These are phyloP conservation scores for Carassius carassius DNA, from an alignment of 2,113 vertebrate species.

Conservation along the genomic window DNA sequence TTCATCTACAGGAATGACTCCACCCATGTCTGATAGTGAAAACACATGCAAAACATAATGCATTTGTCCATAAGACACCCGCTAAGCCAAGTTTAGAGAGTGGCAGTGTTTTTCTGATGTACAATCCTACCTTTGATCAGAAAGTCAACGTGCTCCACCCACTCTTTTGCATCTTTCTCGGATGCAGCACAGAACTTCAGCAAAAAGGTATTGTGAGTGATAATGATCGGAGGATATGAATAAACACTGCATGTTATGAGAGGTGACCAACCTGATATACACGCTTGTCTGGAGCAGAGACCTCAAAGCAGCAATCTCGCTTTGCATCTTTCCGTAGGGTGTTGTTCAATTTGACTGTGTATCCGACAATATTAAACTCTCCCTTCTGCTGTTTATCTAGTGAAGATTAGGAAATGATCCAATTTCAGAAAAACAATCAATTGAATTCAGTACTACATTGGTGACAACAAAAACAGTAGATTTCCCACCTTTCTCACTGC, in stretches of 20 bases:
- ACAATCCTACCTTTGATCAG: constrained; percentile 85
- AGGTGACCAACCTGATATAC: constrained; percentile 86
- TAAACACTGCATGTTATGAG: not conserved
- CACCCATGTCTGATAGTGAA: constrained; percentile 64
- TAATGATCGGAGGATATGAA: not conserved
- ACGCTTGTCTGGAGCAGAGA: constrained; percentile 90
- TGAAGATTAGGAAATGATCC: constrained; percentile 45
- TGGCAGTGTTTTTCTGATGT: not conserved
- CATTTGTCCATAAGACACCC: not conserved
- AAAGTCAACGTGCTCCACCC: constrained; percentile 91
- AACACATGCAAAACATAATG: not conserved
- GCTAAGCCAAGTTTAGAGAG: not conserved
- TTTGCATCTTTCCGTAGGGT: constrained; percentile 89
- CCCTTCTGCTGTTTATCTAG: constrained; percentile 99
- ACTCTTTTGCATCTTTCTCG: constrained; percentile 89
- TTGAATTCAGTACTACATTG: not conserved
- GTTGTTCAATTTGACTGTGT: constrained; percentile 89
- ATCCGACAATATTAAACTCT: constrained; percentile 91
- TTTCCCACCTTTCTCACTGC: constrained; percentile 89
- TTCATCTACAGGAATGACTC: constrained; percentile 57
- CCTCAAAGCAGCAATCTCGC: constrained; percentile 90
- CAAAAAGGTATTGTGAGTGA: not conserved
- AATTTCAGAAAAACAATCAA: not conserved
- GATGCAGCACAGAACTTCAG: constrained; percentile 87
- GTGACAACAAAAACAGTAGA: not conserved